Percentiles rank a stretch among this genome's conserved stretches.
Evolutionary conservation across 2,797 vertebrate genomes (phyloP).

Genomic region (Ficedula albicollis): DNA sequence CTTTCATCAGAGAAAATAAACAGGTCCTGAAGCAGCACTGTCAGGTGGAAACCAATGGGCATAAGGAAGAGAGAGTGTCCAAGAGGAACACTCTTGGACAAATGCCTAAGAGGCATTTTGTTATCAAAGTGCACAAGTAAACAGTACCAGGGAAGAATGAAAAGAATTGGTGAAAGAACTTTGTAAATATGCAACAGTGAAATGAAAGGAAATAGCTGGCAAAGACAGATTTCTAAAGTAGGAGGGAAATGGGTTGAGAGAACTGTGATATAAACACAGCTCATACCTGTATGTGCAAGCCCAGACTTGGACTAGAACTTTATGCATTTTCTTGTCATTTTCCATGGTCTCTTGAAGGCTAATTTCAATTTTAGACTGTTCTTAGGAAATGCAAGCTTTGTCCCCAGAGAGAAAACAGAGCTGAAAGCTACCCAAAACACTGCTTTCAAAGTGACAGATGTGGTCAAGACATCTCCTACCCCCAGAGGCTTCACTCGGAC

Average conservation of each 20-base stretch:
- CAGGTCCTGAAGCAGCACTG: neutral
- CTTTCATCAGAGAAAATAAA: neutral
- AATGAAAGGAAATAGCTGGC: neutral
- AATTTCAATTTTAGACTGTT: neutral
- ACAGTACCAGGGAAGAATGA: neutral
- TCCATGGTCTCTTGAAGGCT: neutral
- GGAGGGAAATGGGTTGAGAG: neutral
- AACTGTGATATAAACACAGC: neutral
- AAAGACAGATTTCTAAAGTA: neutral
- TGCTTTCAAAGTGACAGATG: slow-evolving; percentile 34
- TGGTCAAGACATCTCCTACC: slow-evolving; percentile 4
- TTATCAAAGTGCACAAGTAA: neutral
- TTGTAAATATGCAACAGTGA: slow-evolving; percentile 3
- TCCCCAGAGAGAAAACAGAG: neutral
- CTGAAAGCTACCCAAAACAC: slow-evolving; percentile 1
- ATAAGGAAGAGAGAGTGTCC: neutral
- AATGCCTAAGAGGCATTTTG: neutral
- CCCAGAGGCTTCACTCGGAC: slow-evolving; percentile 19
- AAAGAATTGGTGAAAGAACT: neutral
- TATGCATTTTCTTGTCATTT: neutral
- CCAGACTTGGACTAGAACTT: neutral
- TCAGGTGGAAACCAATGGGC: neutral
- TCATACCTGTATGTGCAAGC: neutral
- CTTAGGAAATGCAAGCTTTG: slow-evolving; percentile 10
- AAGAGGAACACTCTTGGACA: neutral